Evolutionary conservation across 1,140 invertebrate genomes (phyloP).

Genomic region (Teleogryllus occipitalis): DNA sequence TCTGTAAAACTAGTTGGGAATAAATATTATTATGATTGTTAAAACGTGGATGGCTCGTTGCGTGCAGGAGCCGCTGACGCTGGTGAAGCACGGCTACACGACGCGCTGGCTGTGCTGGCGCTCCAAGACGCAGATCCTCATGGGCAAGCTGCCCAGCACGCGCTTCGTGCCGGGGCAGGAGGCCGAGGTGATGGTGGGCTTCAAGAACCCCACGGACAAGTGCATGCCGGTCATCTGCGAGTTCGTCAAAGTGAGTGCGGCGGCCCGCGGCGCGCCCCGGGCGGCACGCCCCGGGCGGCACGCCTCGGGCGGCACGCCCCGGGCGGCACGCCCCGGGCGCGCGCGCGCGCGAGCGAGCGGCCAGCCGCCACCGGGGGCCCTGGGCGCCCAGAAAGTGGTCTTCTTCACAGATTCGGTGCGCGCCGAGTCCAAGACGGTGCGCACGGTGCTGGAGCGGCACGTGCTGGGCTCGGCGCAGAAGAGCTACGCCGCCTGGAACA

Average conservation of each 20-base stretch:
- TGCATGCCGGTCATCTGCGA: background rate
- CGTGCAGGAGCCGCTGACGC: background rate
- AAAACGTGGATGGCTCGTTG: no score
- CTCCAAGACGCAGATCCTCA: background rate
- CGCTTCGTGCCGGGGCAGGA: background rate
- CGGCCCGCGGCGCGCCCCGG: no score
- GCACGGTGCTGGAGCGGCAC: background rate
- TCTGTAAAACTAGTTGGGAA: no score
- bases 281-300: no score
- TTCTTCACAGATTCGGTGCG: background rate
- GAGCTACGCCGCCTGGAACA: background rate
- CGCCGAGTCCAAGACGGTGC: background rate
- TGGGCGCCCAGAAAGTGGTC: background rate
- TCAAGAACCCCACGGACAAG: background rate
- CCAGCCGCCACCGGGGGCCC: no score
- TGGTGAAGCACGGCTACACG: background rate
- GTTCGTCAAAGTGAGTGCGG: background rate
- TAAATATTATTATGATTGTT: no score
- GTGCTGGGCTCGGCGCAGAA: background rate
- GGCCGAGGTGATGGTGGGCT: background rate
- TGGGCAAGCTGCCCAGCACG: background rate
- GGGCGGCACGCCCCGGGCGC: no score
- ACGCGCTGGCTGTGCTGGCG: background rate
- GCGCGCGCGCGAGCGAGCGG: no score
- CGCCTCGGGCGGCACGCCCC: no score